These are phyloP conservation scores for Melanchra persicariae DNA, from an alignment of 2,888 invertebrate species.

Conservation along the genomic window DNA sequence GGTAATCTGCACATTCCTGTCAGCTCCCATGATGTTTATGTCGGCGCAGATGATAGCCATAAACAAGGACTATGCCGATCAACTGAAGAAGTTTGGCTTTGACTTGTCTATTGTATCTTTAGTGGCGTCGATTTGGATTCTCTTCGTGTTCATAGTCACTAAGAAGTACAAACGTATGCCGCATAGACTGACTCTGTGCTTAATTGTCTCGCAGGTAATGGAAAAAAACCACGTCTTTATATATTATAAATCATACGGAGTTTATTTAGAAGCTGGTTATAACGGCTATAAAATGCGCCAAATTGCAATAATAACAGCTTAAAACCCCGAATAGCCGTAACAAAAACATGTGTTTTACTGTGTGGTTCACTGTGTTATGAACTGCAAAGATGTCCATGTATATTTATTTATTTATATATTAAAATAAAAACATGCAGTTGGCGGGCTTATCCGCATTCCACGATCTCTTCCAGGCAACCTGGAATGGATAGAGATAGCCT, in stretches of 20 bases:
- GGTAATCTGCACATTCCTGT: slow-evolving; percentile 98
- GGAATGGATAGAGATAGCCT: too few relatives aligned
- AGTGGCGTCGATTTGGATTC: slow-evolving; percentile 94
- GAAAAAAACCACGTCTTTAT: too few relatives aligned
- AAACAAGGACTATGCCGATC: slow-evolving; percentile 94
- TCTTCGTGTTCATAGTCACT: slow-evolving; percentile 93
- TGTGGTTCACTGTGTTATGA: neutral
- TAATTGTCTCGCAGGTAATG: slow-evolving; percentile 95
- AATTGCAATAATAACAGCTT: neutral
- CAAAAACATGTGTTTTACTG: slow-evolving; percentile 1
- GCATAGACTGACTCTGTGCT: slow-evolving; percentile 95
- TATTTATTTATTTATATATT: too few relatives aligned
- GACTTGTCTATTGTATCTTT: slow-evolving; percentile 96
- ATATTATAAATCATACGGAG: neutral
- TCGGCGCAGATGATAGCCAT: slow-evolving; percentile 98
- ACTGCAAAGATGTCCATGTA: neutral
- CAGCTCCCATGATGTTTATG: slow-evolving; percentile 98
- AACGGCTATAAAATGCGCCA: neutral
- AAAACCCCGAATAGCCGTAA: neutral
- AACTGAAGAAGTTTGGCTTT: slow-evolving; percentile 95
- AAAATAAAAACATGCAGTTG: too few relatives aligned
- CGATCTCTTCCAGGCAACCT: too few relatives aligned
- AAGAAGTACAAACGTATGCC: slow-evolving; percentile 95
- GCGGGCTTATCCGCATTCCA: too few relatives aligned
- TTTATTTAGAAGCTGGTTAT: neutral